phyloP scores from a whole-genome alignment of 2,113 vertebrate genomes.

The Passer montanus region DNA sequence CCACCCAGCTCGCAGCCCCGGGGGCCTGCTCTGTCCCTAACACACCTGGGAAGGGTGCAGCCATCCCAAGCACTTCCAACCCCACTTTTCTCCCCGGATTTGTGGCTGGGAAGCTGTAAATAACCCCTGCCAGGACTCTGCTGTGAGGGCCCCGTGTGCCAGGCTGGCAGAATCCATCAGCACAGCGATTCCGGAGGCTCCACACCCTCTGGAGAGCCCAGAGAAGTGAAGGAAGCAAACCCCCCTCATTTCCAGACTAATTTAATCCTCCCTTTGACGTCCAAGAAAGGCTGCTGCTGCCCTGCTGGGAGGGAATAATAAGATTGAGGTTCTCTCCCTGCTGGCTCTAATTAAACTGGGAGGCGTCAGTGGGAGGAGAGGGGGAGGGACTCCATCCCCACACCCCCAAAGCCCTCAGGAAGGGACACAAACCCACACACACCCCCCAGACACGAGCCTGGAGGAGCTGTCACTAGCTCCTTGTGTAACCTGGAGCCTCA shows the following conservation, averaged over 20 bases:
- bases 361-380: neutral
- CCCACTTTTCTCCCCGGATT: neutral
- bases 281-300: neutral
- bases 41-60: neutral
- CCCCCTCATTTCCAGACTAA: neutral
- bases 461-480: rapidly evolving
- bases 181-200: neutral
- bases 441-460: neutral
- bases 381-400: neutral
- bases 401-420: neutral
- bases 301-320: constrained; percentile 26
- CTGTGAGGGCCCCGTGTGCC: neutral
- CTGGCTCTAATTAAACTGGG: constrained; percentile 35
- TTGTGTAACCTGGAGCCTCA: neutral
- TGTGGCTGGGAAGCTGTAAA: neutral
- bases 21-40: neutral
- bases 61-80: neutral
- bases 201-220: neutral
- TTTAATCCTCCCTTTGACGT: constrained; percentile 42
- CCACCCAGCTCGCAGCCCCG: rapidly evolving
- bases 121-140: neutral
- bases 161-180: neutral
- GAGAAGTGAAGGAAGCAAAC: neutral
- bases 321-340: neutral
- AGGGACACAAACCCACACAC: neutral